phyloP scores from a whole-genome alignment of 1,140 invertebrate species.

The Aphis gossypii region DNA sequence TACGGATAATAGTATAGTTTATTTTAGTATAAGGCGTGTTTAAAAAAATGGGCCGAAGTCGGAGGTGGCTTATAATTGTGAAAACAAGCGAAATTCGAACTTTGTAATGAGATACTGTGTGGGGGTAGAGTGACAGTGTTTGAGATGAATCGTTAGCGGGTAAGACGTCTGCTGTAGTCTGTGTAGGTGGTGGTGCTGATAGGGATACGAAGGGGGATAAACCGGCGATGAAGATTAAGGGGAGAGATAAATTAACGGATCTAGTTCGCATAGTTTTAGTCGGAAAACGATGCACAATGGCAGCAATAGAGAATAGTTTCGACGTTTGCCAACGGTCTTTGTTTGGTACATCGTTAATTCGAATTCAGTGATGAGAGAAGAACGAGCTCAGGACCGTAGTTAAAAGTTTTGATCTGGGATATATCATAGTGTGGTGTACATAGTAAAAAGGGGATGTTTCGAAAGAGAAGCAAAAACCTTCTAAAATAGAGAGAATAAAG shows the following conservation, averaged over 20 bases:
- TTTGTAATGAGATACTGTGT: background rate
- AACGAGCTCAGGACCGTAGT: background rate
- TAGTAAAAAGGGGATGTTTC: background rate
- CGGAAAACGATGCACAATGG: too few species aligned
- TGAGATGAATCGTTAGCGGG: background rate
- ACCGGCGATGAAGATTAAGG: background rate
- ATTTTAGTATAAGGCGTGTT: background rate
- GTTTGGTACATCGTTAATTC: background rate
- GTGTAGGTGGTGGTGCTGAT: background rate
- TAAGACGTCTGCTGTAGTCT: background rate
- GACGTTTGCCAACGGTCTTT: background rate
- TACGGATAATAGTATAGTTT: background rate
- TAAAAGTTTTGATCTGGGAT: background rate
- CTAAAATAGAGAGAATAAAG: background rate
- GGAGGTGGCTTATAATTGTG: background rate
- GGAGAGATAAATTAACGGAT: background rate
- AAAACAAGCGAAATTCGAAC: background rate
- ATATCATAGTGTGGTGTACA: background rate
- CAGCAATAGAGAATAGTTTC: background rate
- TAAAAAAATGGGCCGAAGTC: background rate
- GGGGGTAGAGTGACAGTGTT: background rate
- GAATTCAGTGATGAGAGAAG: background rate
- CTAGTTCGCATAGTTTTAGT: conserved; percentile 16
- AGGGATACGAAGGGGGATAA: background rate
- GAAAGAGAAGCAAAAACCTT: background rate